Evolutionary conservation across 2,888 invertebrate species (phyloP).

Genomic region (Stenotaenia linearis): DNA sequence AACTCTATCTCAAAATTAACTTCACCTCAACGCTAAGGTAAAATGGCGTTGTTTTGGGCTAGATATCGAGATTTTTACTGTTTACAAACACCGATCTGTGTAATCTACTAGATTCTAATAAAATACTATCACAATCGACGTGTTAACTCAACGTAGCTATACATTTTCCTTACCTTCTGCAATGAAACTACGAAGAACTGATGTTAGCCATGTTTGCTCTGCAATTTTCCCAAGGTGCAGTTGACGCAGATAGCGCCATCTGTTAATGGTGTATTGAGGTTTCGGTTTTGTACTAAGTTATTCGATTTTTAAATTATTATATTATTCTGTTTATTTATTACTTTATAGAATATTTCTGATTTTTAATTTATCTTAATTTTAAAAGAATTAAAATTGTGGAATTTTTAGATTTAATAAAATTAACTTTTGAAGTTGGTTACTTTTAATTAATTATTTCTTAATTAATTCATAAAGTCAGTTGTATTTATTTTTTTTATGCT

Average conservation of each 20-base stretch:
- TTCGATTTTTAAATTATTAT: too few relatives aligned
- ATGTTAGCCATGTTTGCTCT: slow-evolving; percentile 30
- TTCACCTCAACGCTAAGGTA: slow-evolving; percentile 2
- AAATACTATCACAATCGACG: background rate
- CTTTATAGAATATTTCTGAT: too few relatives aligned
- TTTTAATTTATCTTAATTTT: too few relatives aligned
- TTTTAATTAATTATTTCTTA: too few relatives aligned
- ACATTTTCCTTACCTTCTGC: slow-evolving; percentile 31
- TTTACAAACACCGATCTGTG: background rate
- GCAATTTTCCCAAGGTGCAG: slow-evolving; percentile 28
- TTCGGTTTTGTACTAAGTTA: too few relatives aligned
- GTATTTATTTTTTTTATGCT: too few relatives aligned
- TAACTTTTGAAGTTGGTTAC: too few relatives aligned
- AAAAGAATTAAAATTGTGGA: too few relatives aligned
- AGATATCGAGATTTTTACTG: background rate
- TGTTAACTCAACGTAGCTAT: background rate
- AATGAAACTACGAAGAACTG: slow-evolving; percentile 29
- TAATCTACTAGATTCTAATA: background rate
- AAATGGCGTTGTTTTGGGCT: background rate
- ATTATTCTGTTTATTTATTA: too few relatives aligned
- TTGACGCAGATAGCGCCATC: slow-evolving; percentile 12
- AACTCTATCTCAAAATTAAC: slow-evolving; percentile 10
- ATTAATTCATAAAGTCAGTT: too few relatives aligned
- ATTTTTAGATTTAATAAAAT: too few relatives aligned
- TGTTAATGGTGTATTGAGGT: background rate